Evolutionary conservation across 2,888 invertebrate genomes (phyloP), one percentile per base, ranked within the genome.

Genomic region (Polia nebulosa): DNA sequence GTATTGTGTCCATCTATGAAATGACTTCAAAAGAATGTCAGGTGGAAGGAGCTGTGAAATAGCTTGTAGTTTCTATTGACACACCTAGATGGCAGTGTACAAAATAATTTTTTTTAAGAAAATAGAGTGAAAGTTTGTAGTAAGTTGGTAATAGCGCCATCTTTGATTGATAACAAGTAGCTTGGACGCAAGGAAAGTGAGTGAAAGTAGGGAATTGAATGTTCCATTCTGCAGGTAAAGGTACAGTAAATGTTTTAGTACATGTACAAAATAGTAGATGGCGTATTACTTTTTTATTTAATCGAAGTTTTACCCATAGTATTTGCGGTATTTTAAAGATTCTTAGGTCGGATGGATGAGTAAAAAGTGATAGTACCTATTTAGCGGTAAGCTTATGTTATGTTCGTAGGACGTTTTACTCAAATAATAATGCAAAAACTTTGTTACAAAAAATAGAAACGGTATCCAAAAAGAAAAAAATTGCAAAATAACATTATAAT

Each of bases 1-100:
- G n/a, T n/a, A n/a, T n/a, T n/a, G n/a, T n/a, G n/a, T n/a, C 57
- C 36, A 45, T 65, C 69, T 69, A 13, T 34, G 51, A 25, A 32
- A 39, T 20, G n/a, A n/a, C n/a, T n/a, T n/a, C n/a, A n/a, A n/a
- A n/a, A n/a, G n/a, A n/a, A n/a, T n/a, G n/a, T n/a, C n/a, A n/a
- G n/a, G n/a, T n/a, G n/a, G n/a, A n/a, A n/a, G n/a, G n/a, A n/a
- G n/a, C n/a, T n/a, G n/a, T 13, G 17, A 13, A 53, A 55, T n/a
- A 17, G 5, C 6, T 57, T 3, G 17, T 20, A 32, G 22, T 57
- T 63, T 2, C 1, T 1, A 22, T 0, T 3, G 15, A 11, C 11
- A 17, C 17, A 3, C 5, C 36, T 27, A 63, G 56, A 22, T 27
- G 47, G 57, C 65, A 55, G 32, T 20, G 58, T 27, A 0, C 7